phyloP scores from a whole-genome alignment of 2,888 invertebrate genomes.

The Eilema caniola region DNA sequence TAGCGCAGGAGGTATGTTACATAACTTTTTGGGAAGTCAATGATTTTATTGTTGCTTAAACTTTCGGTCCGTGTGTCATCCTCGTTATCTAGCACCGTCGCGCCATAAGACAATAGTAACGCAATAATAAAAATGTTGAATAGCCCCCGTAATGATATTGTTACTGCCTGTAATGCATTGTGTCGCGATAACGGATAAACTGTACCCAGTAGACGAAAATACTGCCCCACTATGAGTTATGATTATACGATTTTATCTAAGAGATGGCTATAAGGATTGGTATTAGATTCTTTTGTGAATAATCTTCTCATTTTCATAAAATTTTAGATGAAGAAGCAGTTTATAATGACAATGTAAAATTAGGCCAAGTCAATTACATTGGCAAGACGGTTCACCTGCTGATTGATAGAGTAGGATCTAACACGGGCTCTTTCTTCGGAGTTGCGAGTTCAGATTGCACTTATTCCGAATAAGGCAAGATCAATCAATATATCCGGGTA shows the following conservation, averaged over 20 bases:
- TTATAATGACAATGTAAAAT: neutral
- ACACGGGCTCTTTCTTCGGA: too few species aligned
- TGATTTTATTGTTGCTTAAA: neutral
- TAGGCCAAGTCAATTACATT: neutral
- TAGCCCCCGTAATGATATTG: slow-evolving; percentile 85
- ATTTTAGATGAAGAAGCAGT: neutral
- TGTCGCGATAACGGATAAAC: slow-evolving; percentile 86
- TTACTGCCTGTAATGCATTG: slow-evolving; percentile 82
- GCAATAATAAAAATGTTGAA: slow-evolving; percentile 88
- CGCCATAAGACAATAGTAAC: slow-evolving; percentile 86
- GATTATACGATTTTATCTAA: slow-evolving; percentile 32
- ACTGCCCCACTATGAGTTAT: slow-evolving; percentile 43
- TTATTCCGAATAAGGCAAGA: too few species aligned
- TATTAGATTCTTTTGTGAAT: neutral
- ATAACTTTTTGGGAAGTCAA: neutral
- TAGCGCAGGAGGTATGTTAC: neutral
- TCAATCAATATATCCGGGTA: too few species aligned
- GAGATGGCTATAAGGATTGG: slow-evolving; percentile 23
- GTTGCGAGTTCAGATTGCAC: too few species aligned
- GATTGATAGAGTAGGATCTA: too few species aligned
- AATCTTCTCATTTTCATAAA: neutral
- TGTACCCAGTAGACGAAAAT: slow-evolving; percentile 82
- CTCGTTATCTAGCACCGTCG: slow-evolving; percentile 78
- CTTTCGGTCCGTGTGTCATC: slow-evolving; percentile 55
- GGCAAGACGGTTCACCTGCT: too few species aligned